Conservation (phyloP, 2,888 invertebrate species). For the Aspidapion aeneum region DNA sequence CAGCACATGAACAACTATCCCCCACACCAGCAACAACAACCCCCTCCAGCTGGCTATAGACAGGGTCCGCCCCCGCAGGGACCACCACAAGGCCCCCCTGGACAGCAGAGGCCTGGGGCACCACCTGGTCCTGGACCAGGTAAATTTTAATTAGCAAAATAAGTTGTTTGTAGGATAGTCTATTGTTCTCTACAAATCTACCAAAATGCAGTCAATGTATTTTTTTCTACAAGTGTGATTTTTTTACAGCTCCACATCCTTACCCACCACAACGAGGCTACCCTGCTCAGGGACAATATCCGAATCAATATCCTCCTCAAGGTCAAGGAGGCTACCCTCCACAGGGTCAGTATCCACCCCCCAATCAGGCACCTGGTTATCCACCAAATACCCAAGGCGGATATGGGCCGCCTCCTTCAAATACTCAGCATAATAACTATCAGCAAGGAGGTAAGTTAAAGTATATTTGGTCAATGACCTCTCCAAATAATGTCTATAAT, state of each 20-base stretch:
- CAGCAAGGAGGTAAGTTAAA: constrained; percentile 48
- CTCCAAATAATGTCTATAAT: too few relatives aligned
- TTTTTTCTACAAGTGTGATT: not conserved
- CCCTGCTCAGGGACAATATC: constrained; percentile 66
- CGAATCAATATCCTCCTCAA: constrained; percentile 63
- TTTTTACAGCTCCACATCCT: constrained; percentile 50
- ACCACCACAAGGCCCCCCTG: constrained; percentile 47
- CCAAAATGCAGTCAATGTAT: too few relatives aligned
- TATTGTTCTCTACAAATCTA: too few relatives aligned
- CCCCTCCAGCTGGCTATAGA: constrained; percentile 28
- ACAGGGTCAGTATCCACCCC: constrained; percentile 61
- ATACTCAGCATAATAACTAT: constrained; percentile 55
- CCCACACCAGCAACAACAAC: constrained; percentile 46
- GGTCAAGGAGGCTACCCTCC: constrained; percentile 56
- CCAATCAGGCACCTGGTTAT: constrained; percentile 66
- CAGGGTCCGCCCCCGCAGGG: constrained; percentile 50
- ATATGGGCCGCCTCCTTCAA: constrained; percentile 61
- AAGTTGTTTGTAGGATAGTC: too few relatives aligned
- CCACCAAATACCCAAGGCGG: constrained; percentile 56
- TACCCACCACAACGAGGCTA: constrained; percentile 63
- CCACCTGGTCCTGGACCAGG: constrained; percentile 48
- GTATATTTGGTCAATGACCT: too few relatives aligned
- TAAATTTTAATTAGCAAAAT: too few relatives aligned
- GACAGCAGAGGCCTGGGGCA: constrained; percentile 50
- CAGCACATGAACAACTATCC: constrained; percentile 48